Evolutionary conservation across 1,140 invertebrate species (phyloP).

Genomic region (Cryptotermes secundus): DNA sequence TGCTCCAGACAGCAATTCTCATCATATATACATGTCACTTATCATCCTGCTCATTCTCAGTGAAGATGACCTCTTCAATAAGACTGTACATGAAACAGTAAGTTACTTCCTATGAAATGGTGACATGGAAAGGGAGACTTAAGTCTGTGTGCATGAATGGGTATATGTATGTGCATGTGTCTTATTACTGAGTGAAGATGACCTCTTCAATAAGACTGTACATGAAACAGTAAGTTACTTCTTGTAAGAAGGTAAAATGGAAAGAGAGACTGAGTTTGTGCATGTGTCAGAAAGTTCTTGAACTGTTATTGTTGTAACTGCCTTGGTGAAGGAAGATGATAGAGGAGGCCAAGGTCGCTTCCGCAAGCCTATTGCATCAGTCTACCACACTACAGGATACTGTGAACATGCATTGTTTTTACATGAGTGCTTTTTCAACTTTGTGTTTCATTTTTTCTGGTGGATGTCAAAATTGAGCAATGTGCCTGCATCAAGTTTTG

Average conservation of each 20-base stretch:
- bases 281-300: too few species aligned
- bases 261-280: neutral
- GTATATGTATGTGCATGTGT: neutral
- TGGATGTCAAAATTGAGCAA: too few species aligned
- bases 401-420: too few species aligned
- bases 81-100: constrained; percentile 90
- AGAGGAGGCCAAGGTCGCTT: too few species aligned
- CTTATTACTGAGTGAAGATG: constrained; percentile 85
- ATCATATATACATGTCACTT: constrained; percentile 99
- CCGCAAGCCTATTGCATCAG: too few species aligned
- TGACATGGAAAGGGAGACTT: neutral
- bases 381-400: too few species aligned
- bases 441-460: too few species aligned
- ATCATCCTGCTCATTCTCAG: constrained; percentile 96
- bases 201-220: constrained; percentile 89
- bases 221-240: constrained; percentile 84
- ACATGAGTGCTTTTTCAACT: too few species aligned
- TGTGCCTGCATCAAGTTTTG: too few species aligned
- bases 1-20: constrained; percentile 85
- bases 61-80: constrained; percentile 95
- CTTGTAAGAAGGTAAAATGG: neutral
- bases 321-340: neutral
- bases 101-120: constrained; percentile 49
- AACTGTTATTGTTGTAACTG: too few species aligned
- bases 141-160: neutral